Conservation (phyloP, 2,113 vertebrate species). For the Neolamprologus falcicula region DNA sequence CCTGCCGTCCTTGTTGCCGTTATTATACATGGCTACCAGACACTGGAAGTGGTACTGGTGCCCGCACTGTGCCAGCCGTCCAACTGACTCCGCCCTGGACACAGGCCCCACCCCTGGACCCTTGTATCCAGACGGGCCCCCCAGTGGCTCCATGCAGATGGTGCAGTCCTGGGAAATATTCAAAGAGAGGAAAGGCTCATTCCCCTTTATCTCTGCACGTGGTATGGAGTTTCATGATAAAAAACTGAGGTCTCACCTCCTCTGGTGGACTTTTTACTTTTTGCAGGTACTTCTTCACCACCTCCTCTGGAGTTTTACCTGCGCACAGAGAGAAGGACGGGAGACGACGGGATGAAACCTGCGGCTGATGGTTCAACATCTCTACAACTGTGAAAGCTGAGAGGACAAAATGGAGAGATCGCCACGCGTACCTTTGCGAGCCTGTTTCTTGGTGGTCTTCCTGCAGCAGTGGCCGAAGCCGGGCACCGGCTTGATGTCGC, state of each 20-base stretch:
- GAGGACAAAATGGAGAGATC: accelerated
- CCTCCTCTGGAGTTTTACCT: conserved; percentile 90
- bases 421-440: conserved; percentile 77
- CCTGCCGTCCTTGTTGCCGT: conserved; percentile 94
- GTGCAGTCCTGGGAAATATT: conserved; percentile 78
- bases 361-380: background rate
- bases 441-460: conserved; percentile 93
- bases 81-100: conserved; percentile 81
- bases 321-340: background rate
- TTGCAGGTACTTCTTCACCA: conserved; percentile 89
- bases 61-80: conserved; percentile 81
- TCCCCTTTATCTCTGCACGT: background rate
- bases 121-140: conserved; percentile 86
- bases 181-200: background rate
- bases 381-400: background rate
- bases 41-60: conserved; percentile 92
- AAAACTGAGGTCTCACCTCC: conserved; percentile 70
- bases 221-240: accelerated
- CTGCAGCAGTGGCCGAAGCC: conserved; percentile 87
- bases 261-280: conserved; percentile 86
- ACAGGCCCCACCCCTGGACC: conserved; percentile 72
- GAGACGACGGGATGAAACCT: background rate
- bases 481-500: conserved; percentile 87
- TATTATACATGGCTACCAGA: conserved; percentile 95
- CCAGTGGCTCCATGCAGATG: conserved; percentile 90